Conservation (phyloP, 2,888 invertebrate genomes). For the Ferdinandea cuprea region DNA sequence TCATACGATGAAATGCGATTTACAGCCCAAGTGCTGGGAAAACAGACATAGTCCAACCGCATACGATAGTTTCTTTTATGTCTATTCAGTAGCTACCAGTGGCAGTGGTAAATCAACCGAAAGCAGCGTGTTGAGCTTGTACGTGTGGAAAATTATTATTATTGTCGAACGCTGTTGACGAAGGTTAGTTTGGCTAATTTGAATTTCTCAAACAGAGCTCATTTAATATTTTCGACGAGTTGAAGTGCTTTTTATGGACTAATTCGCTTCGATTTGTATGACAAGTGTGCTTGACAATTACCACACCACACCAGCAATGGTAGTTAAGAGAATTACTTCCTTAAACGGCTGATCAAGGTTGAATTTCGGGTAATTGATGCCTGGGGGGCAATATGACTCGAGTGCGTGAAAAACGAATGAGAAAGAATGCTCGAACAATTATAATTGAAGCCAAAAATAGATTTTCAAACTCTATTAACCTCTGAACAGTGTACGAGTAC, state of each 20-base stretch:
- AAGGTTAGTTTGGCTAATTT: slow-evolving; percentile 64
- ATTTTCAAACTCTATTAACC: slow-evolving; percentile 21
- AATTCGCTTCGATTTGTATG: slow-evolving; percentile 59
- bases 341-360: slow-evolving; percentile 49
- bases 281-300: slow-evolving; percentile 47
- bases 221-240: slow-evolving; percentile 25
- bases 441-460: slow-evolving; percentile 5
- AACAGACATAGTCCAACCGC: slow-evolving; percentile 11
- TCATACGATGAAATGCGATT: slow-evolving; percentile 22
- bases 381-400: slow-evolving; percentile 9
- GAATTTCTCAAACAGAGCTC: slow-evolving; percentile 33
- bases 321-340: slow-evolving; percentile 48
- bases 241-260: slow-evolving; percentile 39
- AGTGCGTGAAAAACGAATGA: neutral
- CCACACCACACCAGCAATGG: slow-evolving; percentile 19
- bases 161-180: slow-evolving; percentile 13
- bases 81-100: no score
- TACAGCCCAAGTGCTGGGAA: slow-evolving; percentile 8
- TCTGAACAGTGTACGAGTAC: slow-evolving; percentile 8
- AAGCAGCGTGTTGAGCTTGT: slow-evolving; percentile 5
- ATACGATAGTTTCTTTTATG: slow-evolving; percentile 39
- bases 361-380: slow-evolving; percentile 19
- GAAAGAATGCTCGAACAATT: slow-evolving; percentile 5
- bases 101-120: neutral
- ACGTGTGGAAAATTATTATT: slow-evolving; percentile 49